Evolutionary conservation across 64 coral and sea anemone species (phyloP).

Genomic region (Montipora efflorescens): DNA sequence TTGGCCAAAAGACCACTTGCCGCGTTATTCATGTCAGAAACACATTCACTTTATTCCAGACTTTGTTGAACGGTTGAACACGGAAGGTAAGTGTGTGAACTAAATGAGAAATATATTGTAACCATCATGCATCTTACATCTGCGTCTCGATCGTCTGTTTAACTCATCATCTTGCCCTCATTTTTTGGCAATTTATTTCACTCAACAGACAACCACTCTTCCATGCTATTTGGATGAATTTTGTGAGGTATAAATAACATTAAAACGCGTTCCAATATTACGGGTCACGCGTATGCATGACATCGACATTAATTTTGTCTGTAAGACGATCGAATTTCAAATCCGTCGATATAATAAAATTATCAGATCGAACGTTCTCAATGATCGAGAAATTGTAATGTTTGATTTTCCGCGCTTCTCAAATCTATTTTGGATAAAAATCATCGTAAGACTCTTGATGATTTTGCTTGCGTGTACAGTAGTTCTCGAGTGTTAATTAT

Average conservation of each 20-base stretch:
- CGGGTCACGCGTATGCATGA: constrained; percentile 22
- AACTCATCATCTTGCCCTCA: not conserved
- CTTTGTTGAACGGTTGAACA: constrained; percentile 84
- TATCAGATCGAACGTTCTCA: not conserved
- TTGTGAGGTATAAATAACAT: not conserved
- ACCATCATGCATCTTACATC: too few relatives aligned
- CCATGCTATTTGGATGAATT: not conserved
- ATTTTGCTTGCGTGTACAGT: not conserved
- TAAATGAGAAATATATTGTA: not conserved
- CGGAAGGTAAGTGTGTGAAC: constrained; percentile 58
- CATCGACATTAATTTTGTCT: not conserved
- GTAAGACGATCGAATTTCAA: constrained; percentile 13
- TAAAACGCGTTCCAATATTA: not conserved
- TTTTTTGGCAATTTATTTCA: not conserved
- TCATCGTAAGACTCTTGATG: not conserved
- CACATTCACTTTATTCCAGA: constrained; percentile 73
- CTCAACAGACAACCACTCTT: not conserved
- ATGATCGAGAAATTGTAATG: not conserved
- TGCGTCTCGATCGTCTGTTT: not conserved
- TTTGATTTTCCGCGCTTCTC: too few relatives aligned
- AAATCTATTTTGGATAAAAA: not conserved
- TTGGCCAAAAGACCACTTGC: constrained; percentile 90
- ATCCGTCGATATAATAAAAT: not conserved
- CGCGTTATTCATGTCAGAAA: constrained; percentile 78
- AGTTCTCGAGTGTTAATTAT: not conserved